Base-by-base conservation (phyloP, 2,888 invertebrate species). In the Perdita meconis region DNA sequence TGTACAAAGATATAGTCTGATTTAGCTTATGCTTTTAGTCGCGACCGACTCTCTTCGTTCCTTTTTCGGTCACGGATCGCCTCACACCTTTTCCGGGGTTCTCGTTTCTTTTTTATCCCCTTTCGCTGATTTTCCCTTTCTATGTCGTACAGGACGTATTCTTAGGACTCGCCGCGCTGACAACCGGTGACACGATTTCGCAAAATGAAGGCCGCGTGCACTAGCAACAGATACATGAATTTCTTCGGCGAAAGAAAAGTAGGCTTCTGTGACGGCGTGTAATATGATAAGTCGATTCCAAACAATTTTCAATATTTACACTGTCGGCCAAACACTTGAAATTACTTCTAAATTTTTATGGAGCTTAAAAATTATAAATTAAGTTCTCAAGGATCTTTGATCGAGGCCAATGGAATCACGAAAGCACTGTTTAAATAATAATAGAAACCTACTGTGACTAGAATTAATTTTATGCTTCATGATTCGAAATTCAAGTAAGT, bases 1-100 rank as follows among this genome's bases (percentile, higher is more conserved):
- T 76, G 44, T 78, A 78, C 77, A 78, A 67, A 76, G 65, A 42
- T 67, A 30, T 6, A 66, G 42, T 34, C 24, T 30, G 44, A 50
- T 56, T 69, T 57, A 16, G n/a, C 44, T 24, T 64, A 59, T 38
- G 71, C 3, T 6, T 24, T 77, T 47, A 73, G 44, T 38, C 51
- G 22, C 13, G 44, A 38, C 16, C 40, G n/a, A n/a, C 8, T 24
- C 42, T 51, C 26, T 53, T 63, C 38, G 16, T 19, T 42, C 13
- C n/a, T 26, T 1, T 30, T 6, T 40, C n/a, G n/a, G n/a, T 36
- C 40, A 24, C 26, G 60, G 16, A 34, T 44, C 34, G 13, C 16
- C 42, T 36, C n/a, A n/a, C n/a, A n/a, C 38, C 13, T 12, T 34
- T 30, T 42, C 24, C 2, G 1, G 30, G 10, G 5, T 19, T 30